Evolutionary conservation across 2,888 invertebrate species (phyloP).

Genomic region (Pteria penguin): DNA sequence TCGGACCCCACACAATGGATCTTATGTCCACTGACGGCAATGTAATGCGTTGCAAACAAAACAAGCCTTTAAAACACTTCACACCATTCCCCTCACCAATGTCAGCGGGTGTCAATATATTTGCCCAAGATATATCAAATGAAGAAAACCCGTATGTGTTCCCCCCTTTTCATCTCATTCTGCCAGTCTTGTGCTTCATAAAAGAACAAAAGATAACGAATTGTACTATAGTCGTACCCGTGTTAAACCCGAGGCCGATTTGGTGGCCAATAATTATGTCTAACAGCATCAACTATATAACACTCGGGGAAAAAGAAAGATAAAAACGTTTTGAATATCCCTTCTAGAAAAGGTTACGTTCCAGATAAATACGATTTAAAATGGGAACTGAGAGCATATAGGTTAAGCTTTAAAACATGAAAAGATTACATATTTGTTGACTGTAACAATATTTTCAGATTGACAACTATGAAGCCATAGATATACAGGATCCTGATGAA

Average conservation of each 20-base stretch:
- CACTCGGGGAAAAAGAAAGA: not conserved
- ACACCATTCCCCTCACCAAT: constrained; percentile 33
- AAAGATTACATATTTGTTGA: constrained; percentile 4
- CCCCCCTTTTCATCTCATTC: constrained; percentile 36
- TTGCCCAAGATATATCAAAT: constrained; percentile 24
- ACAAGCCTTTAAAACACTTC: constrained; percentile 29
- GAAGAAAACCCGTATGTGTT: constrained; percentile 45
- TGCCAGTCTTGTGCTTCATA: constrained; percentile 31
- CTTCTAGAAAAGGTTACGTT: constrained; percentile 15
- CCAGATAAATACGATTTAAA: constrained; percentile 3
- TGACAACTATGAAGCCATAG: not conserved
- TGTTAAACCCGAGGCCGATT: constrained; percentile 16
- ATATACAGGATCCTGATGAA: constrained; percentile 2
- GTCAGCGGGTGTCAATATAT: constrained; percentile 36
- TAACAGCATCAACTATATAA: not conserved
- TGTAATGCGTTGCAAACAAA: constrained; percentile 9
- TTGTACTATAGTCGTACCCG: constrained; percentile 35
- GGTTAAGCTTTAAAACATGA: not conserved
- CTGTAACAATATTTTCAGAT: not conserved
- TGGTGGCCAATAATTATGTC: constrained; percentile 41
- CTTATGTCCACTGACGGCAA: constrained; percentile 40
- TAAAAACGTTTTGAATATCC: not conserved
- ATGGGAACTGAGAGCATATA: constrained; percentile 6
- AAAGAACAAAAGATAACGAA: constrained; percentile 8
- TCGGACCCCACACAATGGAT: constrained; percentile 13